phyloP scores from a whole-genome alignment of 2,113 vertebrate genomes.

The Plecturocebus donacophilus region DNA sequence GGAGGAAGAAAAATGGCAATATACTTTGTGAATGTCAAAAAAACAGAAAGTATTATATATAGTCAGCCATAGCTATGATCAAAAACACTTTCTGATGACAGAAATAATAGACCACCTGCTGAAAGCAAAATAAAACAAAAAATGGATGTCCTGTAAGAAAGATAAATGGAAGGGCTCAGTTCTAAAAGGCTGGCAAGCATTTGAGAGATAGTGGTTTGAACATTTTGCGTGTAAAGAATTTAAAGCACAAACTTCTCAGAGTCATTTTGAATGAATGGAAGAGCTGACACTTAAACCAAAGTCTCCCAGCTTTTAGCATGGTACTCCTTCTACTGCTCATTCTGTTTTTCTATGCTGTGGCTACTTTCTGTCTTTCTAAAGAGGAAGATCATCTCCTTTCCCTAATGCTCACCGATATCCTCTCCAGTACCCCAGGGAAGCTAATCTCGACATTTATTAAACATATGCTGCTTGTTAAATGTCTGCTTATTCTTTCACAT shows the following conservation, averaged over 20 bases:
- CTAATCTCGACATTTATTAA: neutral
- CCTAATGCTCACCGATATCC: neutral
- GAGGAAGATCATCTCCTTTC: neutral
- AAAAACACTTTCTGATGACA: neutral
- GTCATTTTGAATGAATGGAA: neutral
- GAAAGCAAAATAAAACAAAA: neutral
- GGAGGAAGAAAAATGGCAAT: neutral
- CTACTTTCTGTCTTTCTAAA: neutral
- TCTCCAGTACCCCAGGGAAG: neutral
- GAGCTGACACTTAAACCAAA: neutral
- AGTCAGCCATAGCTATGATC: neutral
- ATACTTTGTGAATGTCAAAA: neutral
- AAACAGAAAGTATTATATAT: neutral
- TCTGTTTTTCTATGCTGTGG: neutral
- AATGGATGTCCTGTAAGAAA: neutral
- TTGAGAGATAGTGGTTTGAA: neutral
- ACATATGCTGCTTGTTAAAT: neutral
- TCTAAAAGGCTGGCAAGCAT: neutral
- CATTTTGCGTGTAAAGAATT: neutral
- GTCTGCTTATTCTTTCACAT: neutral
- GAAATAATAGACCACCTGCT: neutral
- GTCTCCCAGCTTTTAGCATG: neutral
- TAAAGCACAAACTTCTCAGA: neutral
- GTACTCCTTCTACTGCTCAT: neutral
- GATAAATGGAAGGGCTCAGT: neutral